Percentiles rank a stretch among this genome's conserved stretches.
Evolutionary conservation across 2,888 invertebrate species (phyloP).

Genomic region (Napeogenes inachia): DNA sequence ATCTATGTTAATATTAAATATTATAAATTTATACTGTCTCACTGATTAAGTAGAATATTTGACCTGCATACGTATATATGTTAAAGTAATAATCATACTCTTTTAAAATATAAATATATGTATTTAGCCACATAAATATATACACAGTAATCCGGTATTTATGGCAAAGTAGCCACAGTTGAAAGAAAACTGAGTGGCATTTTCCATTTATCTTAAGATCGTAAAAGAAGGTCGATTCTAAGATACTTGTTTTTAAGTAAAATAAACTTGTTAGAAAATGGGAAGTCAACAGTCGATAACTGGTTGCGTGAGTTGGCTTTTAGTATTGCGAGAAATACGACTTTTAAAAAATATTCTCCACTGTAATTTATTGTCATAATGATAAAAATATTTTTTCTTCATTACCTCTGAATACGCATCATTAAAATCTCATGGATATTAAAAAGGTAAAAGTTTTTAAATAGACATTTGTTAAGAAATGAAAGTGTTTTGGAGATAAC

Average conservation of each 20-base stretch:
- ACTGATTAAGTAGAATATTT: too few relatives aligned
- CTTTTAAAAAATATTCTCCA: slow-evolving; percentile 11
- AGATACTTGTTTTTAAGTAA: slow-evolving; percentile 48
- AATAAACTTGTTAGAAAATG: slow-evolving; percentile 75
- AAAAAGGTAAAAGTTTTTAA: slow-evolving; percentile 60
- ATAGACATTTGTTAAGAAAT: slow-evolving; percentile 40
- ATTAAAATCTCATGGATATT: neutral
- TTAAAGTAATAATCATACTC: too few relatives aligned
- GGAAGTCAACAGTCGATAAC: slow-evolving; percentile 65
- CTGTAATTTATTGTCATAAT: neutral
- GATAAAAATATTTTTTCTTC: too few relatives aligned
- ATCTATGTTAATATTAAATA: too few relatives aligned
- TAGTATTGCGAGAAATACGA: slow-evolving; percentile 41
- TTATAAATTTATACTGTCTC: too few relatives aligned
- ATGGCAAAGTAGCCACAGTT: too few relatives aligned
- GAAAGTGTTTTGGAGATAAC: slow-evolving; percentile 38
- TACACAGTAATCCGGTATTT: too few relatives aligned
- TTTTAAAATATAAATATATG: too few relatives aligned
- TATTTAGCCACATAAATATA: too few relatives aligned
- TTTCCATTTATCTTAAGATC: slow-evolving; percentile 49
- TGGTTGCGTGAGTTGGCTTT: slow-evolving; percentile 48
- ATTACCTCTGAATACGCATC: slow-evolving; percentile 2
- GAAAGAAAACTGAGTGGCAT: slow-evolving; percentile 37
- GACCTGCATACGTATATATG: too few relatives aligned
- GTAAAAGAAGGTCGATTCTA: slow-evolving; percentile 51